Conservation (phyloP, 1,140 invertebrate genomes). For the Diprion similis region DNA sequence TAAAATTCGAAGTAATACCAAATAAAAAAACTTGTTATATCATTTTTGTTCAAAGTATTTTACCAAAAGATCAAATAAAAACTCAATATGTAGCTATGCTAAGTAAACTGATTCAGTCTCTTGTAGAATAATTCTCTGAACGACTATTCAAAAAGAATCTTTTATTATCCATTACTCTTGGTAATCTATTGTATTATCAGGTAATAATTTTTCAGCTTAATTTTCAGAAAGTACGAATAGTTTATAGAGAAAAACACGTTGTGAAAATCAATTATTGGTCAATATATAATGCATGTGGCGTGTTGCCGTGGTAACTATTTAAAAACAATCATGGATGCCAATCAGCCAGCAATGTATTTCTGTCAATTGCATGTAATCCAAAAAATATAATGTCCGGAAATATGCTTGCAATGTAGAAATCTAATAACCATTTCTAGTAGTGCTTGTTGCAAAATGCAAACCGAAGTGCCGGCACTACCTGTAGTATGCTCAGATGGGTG, state of each 20-base stretch:
- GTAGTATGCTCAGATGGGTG: slow-evolving; percentile 49
- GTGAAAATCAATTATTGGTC: neutral
- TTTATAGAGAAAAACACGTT: neutral
- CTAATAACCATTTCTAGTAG: slow-evolving; percentile 12
- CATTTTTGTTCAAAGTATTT: too few relatives aligned
- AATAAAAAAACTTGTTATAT: too few relatives aligned
- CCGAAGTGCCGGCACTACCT: slow-evolving; percentile 52
- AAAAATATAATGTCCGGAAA: slow-evolving; percentile 8
- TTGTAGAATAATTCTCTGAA: too few relatives aligned
- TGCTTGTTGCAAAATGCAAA: slow-evolving; percentile 54
- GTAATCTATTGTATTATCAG: too few relatives aligned
- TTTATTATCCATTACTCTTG: too few relatives aligned
- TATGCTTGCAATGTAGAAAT: slow-evolving; percentile 9
- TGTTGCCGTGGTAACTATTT: slow-evolving; percentile 35
- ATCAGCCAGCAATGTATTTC: slow-evolving; percentile 28
- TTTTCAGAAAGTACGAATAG: neutral
- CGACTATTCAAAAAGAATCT: too few relatives aligned
- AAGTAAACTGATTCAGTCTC: too few relatives aligned
- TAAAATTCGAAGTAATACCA: too few relatives aligned
- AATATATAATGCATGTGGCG: neutral
- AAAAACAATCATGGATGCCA: slow-evolving; percentile 44
- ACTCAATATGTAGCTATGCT: too few relatives aligned
- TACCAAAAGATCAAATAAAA: too few relatives aligned
- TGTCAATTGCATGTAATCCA: slow-evolving; percentile 7
- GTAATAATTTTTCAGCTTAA: neutral